These are phyloP conservation scores for Sorex araneus DNA, from an alignment of 2,113 vertebrate genomes.

Conservation along the genomic window DNA sequence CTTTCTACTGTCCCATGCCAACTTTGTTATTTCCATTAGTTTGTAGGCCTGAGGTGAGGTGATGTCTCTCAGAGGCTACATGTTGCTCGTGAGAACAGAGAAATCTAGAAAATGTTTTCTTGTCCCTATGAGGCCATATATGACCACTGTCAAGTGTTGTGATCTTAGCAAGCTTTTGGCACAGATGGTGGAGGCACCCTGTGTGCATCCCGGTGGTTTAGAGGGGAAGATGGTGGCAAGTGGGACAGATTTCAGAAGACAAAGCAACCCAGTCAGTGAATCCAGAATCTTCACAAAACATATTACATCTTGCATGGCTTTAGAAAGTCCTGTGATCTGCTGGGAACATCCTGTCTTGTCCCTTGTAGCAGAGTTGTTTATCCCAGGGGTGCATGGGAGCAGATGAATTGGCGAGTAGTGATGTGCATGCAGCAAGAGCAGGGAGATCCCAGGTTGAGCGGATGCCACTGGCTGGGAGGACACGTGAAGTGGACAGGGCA, in stretches of 20 bases:
- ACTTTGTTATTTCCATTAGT: not conserved
- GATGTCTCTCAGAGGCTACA: not conserved
- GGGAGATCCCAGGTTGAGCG: too few species aligned
- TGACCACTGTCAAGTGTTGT: not conserved
- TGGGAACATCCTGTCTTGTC: not conserved
- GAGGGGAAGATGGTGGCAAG: too few species aligned
- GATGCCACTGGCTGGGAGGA: too few species aligned
- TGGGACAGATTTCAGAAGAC: not conserved
- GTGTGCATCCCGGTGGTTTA: not conserved
- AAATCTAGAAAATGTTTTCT: not conserved
- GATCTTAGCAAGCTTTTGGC: rapidly evolving
- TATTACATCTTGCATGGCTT: not conserved
- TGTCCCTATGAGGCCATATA: not conserved
- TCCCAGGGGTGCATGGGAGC: not conserved
- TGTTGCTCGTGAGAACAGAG: not conserved
- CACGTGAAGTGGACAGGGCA: too few species aligned
- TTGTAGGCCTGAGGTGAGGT: slow-evolving; percentile 42
- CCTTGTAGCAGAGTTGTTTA: not conserved
- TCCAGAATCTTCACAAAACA: not conserved
- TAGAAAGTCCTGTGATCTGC: too few species aligned
- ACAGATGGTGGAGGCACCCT: not conserved
- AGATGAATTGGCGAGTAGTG: not conserved
- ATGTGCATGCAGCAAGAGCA: too few species aligned
- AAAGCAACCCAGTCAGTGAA: too few species aligned
- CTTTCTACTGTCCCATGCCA: not conserved